Conservation (phyloP, 2,797 vertebrate genomes). For the Prionace glauca region DNA sequence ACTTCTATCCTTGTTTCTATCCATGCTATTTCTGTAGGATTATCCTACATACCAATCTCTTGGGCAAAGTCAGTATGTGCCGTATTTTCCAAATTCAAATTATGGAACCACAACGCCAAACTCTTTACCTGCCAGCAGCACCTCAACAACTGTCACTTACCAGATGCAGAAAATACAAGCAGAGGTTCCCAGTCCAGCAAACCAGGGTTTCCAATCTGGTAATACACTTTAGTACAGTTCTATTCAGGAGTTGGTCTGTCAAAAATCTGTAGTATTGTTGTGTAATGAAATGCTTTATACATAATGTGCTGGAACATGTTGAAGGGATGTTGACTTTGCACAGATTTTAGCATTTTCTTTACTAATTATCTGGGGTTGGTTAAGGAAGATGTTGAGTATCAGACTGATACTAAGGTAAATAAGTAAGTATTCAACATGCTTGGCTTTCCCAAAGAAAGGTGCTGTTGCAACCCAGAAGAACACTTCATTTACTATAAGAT, state of each 20-base stretch:
- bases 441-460: neutral
- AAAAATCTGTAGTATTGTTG: neutral
- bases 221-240: neutral
- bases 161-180: constrained; percentile 56
- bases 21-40: constrained; percentile 60
- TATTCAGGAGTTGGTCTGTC: neutral
- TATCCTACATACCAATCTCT: constrained; percentile 83
- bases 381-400: neutral
- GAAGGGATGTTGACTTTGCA: neutral
- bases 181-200: constrained; percentile 40
- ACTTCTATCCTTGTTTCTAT: too few species aligned
- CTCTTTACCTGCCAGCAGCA: constrained; percentile 57
- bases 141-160: constrained; percentile 57
- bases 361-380: neutral
- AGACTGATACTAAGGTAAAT: neutral
- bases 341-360: neutral
- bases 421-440: neutral
- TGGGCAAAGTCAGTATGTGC: constrained; percentile 83
- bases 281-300: neutral
- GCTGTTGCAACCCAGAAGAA: neutral
- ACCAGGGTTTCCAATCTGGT: neutral
- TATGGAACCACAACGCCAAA: constrained; percentile 70
- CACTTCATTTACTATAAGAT: neutral
- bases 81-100: constrained; percentile 77
- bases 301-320: neutral